Evolutionary conservation across 2,888 invertebrate genomes (phyloP).

Genomic region (Drosophila nr. perissopoda): DNA sequence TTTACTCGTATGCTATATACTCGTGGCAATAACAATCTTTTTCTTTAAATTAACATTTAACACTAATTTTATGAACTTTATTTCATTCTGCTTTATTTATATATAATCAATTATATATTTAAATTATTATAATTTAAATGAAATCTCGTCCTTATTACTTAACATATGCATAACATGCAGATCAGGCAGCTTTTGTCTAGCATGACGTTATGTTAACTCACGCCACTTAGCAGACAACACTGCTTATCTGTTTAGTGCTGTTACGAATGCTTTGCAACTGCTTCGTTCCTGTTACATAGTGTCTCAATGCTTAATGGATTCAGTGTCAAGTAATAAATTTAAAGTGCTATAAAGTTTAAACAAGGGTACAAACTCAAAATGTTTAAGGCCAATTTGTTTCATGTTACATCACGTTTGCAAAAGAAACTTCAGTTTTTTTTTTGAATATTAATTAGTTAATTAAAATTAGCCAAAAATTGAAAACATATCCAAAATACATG

Average conservation of each 20-base stretch:
- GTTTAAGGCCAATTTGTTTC: too few relatives aligned
- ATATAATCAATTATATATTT: not conserved
- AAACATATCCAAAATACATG: too few relatives aligned
- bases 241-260: not conserved
- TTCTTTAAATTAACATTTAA: not conserved
- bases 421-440: too few relatives aligned
- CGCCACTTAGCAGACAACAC: not conserved
- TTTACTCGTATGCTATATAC: too few relatives aligned
- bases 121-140: not conserved
- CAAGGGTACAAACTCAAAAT: too few relatives aligned
- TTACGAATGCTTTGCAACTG: not conserved
- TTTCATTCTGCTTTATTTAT: not conserved
- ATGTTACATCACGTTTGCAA: too few relatives aligned
- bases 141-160: not conserved
- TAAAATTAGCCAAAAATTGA: too few relatives aligned
- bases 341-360: too few relatives aligned
- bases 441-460: too few relatives aligned
- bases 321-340: too few relatives aligned
- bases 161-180: not conserved
- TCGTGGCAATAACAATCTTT: not conserved
- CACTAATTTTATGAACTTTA: too few relatives aligned
- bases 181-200: not conserved
- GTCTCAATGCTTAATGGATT: too few relatives aligned
- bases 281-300: not conserved
- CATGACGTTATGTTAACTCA: not conserved